Evolutionary conservation across 92 coral and sea anemone species (phyloP).

Genomic region (Porites lobata): DNA sequence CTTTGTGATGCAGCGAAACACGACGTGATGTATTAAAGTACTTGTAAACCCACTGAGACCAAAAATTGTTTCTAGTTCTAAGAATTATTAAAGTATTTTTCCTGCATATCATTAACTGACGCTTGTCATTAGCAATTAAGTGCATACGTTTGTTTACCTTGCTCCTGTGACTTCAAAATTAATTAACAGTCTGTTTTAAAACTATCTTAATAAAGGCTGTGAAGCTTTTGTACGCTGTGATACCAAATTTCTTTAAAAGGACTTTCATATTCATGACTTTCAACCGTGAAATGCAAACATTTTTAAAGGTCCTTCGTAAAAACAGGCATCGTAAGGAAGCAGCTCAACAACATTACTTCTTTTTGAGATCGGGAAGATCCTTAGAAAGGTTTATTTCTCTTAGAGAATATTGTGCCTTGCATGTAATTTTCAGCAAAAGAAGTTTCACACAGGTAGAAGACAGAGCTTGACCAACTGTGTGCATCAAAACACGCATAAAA

Average conservation of each 20-base stretch:
- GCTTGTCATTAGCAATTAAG: neutral
- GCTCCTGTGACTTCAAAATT: neutral
- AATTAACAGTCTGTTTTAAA: neutral
- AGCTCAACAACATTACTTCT: too few species aligned
- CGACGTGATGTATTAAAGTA: conserved; percentile 1
- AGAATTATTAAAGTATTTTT: neutral
- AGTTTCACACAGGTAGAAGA: too few species aligned
- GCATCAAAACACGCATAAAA: too few species aligned
- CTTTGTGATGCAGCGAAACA: neutral
- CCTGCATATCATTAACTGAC: neutral
- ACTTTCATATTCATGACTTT: neutral
- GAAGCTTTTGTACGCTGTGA: neutral
- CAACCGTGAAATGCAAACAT: neutral
- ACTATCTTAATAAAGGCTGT: too few species aligned
- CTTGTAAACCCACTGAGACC: neutral
- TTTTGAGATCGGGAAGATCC: too few species aligned
- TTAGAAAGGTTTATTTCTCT: too few species aligned
- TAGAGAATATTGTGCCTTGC: too few species aligned
- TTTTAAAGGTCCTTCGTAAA: neutral
- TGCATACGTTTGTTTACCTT: neutral
- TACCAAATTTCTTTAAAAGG: neutral
- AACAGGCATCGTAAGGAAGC: too few species aligned
- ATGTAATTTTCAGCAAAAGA: too few species aligned
- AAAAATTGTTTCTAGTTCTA: neutral
- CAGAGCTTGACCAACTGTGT: too few species aligned